A percentile compares a stretch with the other conserved stretches of the same genome.
Conservation (phyloP, 2,888 invertebrate genomes). For the Serripes groenlandicus region DNA sequence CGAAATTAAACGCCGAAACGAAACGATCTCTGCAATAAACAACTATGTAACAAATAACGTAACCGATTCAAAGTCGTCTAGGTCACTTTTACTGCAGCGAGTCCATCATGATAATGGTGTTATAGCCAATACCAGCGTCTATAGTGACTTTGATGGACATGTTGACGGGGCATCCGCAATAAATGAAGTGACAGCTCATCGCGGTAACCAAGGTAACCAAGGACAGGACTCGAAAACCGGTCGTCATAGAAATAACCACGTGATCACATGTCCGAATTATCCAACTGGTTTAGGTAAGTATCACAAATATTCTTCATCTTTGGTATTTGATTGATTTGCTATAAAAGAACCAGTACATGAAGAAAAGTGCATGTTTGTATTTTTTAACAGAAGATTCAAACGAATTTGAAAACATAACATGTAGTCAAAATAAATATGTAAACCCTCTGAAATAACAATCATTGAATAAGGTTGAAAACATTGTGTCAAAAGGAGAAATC, state of each 20-base stretch:
- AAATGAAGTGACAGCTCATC: neutral
- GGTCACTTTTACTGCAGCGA: neutral
- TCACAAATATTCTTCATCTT: too few species aligned
- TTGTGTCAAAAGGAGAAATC: too few species aligned
- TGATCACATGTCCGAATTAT: neutral
- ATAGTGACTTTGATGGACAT: neutral
- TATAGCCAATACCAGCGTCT: neutral
- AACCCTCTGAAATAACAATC: too few species aligned
- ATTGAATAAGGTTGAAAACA: too few species aligned
- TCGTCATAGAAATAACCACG: neutral
- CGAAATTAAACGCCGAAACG: neutral
- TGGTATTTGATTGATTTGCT: too few species aligned
- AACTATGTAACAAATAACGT: neutral
- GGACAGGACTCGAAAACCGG: neutral
- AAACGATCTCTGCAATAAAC: neutral
- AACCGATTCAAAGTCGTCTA: neutral
- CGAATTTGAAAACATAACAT: too few species aligned
- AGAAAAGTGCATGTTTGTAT: too few species aligned
- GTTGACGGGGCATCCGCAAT: neutral
- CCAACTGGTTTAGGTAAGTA: conserved; percentile 3
- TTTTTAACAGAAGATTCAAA: too few species aligned
- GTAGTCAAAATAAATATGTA: too few species aligned
- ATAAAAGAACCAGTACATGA: too few species aligned
- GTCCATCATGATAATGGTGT: neutral
- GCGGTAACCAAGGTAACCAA: neutral